A percentile compares a stretch with the other conserved stretches of the same genome.
Evolutionary conservation across 2,797 vertebrate species (phyloP).

Genomic region (Columba guinea): DNA sequence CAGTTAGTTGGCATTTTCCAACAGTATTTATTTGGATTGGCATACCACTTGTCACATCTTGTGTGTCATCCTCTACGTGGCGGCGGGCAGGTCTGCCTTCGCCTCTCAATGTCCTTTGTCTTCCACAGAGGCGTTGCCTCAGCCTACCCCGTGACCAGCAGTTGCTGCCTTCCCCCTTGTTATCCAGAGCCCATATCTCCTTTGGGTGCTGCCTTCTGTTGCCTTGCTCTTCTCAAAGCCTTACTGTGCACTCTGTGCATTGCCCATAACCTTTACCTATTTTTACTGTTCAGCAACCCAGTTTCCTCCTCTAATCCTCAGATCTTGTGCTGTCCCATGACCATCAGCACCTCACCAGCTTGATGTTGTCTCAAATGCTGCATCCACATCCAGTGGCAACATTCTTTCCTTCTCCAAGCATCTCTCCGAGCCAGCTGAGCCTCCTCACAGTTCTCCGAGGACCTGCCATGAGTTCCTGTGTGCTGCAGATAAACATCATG

Average conservation of each 20-base stretch:
- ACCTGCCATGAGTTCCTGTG: neutral
- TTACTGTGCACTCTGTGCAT: neutral
- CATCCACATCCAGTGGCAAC: rapidly evolving
- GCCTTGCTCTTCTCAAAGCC: neutral
- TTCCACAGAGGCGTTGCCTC: neutral
- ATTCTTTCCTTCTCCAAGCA: neutral
- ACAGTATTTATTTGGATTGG: neutral
- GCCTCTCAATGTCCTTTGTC: neutral
- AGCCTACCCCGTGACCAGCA: neutral
- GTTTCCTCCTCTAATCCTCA: neutral
- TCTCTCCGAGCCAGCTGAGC: neutral
- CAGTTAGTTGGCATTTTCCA: neutral
- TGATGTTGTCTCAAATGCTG: neutral
- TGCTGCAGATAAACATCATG: neutral
- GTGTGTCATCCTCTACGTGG: neutral
- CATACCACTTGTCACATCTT: neutral
- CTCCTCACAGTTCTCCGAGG: rapidly evolving
- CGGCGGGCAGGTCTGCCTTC: neutral
- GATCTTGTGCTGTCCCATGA: neutral
- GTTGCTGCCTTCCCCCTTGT: neutral
- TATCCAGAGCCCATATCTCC: neutral
- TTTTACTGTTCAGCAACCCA: neutral
- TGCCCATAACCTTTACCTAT: neutral
- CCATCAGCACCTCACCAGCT: neutral
- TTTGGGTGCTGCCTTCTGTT: neutral